Percentiles rank a stretch among this genome's conserved stretches.
Evolutionary conservation across 2,113 vertebrate species (phyloP).

Genomic region (Dinomys branickii): DNA sequence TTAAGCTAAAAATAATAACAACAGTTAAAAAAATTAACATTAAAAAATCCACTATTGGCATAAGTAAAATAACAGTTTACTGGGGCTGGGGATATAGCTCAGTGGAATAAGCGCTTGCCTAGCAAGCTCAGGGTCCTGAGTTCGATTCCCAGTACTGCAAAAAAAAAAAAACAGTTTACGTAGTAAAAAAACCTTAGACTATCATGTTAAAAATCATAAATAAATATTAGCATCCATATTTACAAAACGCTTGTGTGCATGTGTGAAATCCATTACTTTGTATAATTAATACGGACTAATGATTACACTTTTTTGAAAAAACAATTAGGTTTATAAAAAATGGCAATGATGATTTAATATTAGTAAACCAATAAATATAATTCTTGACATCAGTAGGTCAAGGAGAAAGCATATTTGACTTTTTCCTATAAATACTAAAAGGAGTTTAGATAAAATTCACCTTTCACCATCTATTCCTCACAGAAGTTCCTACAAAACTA

Average conservation of each 20-base stretch:
- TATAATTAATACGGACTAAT: neutral
- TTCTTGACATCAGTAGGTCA: constrained; percentile 7
- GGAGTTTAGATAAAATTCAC: constrained; percentile 25
- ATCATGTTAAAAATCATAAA: constrained; percentile 30
- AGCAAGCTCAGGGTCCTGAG: too few relatives aligned
- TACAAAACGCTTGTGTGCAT: neutral
- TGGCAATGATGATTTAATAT: neutral
- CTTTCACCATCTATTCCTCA: constrained; percentile 31
- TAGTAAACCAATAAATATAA: constrained; percentile 25
- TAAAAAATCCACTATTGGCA: neutral
- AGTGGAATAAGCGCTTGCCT: too few relatives aligned
- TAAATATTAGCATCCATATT: constrained; percentile 11
- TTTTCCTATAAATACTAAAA: neutral
- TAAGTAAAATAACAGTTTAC: neutral
- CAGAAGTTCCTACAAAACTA: constrained; percentile 19
- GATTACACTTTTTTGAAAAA: neutral
- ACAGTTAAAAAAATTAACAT: neutral
- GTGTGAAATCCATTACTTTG: neutral
- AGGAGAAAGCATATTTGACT: constrained; percentile 30
- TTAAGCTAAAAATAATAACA: neutral
- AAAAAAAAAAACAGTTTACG: neutral
- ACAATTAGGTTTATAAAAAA: constrained; percentile 35
- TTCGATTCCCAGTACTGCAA: too few relatives aligned
- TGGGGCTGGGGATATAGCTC: too few relatives aligned
- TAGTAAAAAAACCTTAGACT: neutral